Percentiles rank a stretch among this genome's conserved stretches.
phyloP scores from a whole-genome alignment of 2,888 invertebrate species.

The Sympetrum striolatum region DNA sequence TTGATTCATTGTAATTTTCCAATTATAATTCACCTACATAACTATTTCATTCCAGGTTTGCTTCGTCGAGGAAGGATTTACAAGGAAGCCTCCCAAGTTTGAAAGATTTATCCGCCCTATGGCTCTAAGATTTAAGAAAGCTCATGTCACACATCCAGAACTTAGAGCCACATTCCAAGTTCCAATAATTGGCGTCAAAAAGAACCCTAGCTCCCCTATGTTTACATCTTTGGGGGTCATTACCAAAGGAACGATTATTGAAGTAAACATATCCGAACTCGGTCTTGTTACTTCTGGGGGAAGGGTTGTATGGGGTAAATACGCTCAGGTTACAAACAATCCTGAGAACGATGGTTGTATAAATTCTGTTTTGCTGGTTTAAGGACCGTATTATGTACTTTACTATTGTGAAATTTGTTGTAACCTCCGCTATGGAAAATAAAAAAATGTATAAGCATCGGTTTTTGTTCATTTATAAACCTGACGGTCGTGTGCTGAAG shows the following conservation, averaged over 20 bases:
- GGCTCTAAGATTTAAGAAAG: slow-evolving; percentile 95
- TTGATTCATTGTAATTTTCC: not conserved
- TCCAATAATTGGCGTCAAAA: slow-evolving; percentile 98
- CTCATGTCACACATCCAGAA: slow-evolving; percentile 99
- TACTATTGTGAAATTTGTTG: not conserved
- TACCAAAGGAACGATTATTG: slow-evolving; percentile 97
- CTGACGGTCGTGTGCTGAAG: not conserved
- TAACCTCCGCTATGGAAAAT: not conserved
- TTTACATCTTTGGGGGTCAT: slow-evolving; percentile 97
- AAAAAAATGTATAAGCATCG: not conserved
- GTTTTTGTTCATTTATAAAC: not conserved
- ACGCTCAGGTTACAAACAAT: slow-evolving; percentile 98
- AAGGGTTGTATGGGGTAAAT: slow-evolving; percentile 99
- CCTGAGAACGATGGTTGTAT: slow-evolving; percentile 99
- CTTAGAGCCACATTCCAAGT: slow-evolving; percentile 96
- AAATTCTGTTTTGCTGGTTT: slow-evolving; percentile 96
- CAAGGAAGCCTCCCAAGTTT: slow-evolving; percentile 98
- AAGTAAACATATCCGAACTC: slow-evolving; percentile 97
- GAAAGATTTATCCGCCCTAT: slow-evolving; percentile 98
- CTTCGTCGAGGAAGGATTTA: slow-evolving; percentile 97
- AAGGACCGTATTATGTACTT: slow-evolving; percentile 55
- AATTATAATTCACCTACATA: no score
- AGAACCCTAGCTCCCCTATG: slow-evolving; percentile 97
- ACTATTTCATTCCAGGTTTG: slow-evolving; percentile 55
- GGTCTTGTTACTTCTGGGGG: slow-evolving; percentile 96